Evolutionary conservation across 2,797 vertebrate genomes (phyloP), one percentile per base, ranked within the genome.

Genomic region (Cichlasoma orientale): DNA sequence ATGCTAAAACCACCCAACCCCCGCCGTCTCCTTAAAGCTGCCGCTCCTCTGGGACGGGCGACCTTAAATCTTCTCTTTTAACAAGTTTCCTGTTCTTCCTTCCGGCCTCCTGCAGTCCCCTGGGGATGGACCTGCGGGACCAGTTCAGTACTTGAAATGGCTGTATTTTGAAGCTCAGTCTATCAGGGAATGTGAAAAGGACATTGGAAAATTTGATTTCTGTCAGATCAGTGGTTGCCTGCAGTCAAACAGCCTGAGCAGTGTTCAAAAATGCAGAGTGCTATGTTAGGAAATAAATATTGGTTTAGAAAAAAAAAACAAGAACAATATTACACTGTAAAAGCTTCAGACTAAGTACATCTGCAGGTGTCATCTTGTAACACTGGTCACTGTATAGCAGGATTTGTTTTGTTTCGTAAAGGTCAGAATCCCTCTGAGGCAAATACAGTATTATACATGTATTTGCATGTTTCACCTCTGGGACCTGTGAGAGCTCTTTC

Each of bases 61-160:
- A 93, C 90, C 92, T 93, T 95, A 95, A 96, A 96, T 96, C 95
- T 96, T 95, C 92, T 92, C 93, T 96, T 97, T 96, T 95, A 96
- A 96, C 96, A 95, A 96, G 91, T 95, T 88, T 91, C 87, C 92
- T 90, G 88, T 82, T 86, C 94, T 96, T 96, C 94, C 95, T 95
- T 96, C 93, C 94, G 93, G 91, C n/a, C 84, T 90, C 86, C 93
- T 63, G 77, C 29, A 7, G 16, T 90, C 92, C 90, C 91, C 84
- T 74, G 91, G 89, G 91, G 86, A 77, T 61, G 84, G 72, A 86
- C 86, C 88, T 74, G 57, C 36, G 80, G 83, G 92, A 93, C 89
- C 87, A n/a, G 74, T 86, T 59, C 79, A 71, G 82, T 86, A 81
- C 93, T 90, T 77, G 82, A 79, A 87, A 80, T 80, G 77, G 79